Conservation (phyloP, 2,888 invertebrate species). For the Liodrosophila aerea region DNA sequence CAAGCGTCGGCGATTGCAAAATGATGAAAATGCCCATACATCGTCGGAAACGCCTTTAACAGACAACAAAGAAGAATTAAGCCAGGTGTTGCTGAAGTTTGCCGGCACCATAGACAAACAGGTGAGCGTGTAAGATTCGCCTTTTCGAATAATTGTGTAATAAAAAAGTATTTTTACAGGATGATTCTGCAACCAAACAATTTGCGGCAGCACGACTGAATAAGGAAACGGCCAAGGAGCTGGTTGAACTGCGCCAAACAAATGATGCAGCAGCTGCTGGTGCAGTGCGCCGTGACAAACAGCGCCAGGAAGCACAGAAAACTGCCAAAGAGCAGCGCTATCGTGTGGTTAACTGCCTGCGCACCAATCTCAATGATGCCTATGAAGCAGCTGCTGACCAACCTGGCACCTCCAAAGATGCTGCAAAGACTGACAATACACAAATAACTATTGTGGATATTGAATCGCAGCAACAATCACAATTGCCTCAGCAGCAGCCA, state of each 20-base stretch:
- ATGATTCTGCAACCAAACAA: conserved; percentile 82
- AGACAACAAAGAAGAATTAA: conserved; percentile 79
- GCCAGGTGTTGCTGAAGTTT: conserved; percentile 88
- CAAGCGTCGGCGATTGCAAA: conserved; percentile 86
- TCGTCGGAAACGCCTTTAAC: conserved; percentile 19
- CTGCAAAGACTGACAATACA: conserved; percentile 14
- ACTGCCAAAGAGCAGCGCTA: conserved; percentile 84
- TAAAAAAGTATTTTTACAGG: conserved; percentile 69
- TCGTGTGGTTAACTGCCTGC: conserved; percentile 85
- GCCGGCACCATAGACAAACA: conserved; percentile 88
- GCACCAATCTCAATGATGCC: conserved; percentile 79
- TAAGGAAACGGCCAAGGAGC: conserved; percentile 83
- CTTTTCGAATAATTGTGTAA: neutral
- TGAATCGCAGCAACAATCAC: conserved; percentile 77
- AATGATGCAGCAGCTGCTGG: conserved; percentile 79
- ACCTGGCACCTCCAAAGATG: conserved; percentile 30
- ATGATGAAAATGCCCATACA: conserved; percentile 48
- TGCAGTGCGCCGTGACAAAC: conserved; percentile 82
- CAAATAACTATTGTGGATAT: conserved; percentile 85
- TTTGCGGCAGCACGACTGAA: conserved; percentile 82
- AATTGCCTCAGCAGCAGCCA: conserved; percentile 30
- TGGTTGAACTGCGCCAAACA: conserved; percentile 81
- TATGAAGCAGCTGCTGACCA: neutral
- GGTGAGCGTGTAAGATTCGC: conserved; percentile 81
- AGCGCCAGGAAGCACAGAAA: conserved; percentile 82